Conservation (phyloP, 2,113 vertebrate species). For the Bubalus kerabau region DNA sequence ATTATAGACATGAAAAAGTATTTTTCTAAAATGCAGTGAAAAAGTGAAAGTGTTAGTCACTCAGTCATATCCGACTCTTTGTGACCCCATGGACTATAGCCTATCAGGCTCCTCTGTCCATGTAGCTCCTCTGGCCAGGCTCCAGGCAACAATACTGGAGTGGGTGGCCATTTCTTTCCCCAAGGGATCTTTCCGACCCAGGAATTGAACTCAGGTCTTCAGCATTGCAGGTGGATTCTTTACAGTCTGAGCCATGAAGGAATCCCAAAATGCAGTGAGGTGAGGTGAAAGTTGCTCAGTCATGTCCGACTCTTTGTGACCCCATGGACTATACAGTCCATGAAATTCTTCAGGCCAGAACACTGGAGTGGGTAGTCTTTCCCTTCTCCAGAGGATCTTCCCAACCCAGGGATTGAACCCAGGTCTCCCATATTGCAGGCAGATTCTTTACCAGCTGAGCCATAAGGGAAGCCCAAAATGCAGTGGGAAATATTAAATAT, state of each 20-base stretch:
- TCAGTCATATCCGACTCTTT: not conserved
- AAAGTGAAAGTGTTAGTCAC: not conserved
- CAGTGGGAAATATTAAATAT: not conserved
- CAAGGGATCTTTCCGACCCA: not conserved
- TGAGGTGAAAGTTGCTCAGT: not conserved
- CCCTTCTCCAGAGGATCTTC: not conserved
- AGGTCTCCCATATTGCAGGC: not conserved
- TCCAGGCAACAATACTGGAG: not conserved
- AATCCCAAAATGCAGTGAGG: not conserved
- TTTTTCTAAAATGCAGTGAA: not conserved
- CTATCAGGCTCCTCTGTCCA: not conserved
- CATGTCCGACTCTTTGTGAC: not conserved
- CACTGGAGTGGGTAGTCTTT: not conserved
- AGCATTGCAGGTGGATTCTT: not conserved
- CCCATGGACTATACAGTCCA: not conserved
- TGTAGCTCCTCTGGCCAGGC: not conserved
- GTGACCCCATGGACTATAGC: not conserved
- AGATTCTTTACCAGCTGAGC: not conserved
- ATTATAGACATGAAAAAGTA: not conserved
- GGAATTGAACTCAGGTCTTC: not conserved
- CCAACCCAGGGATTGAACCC: not conserved
- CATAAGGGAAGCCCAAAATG: not conserved
- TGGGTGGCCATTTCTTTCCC: not conserved
- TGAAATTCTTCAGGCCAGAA: not conserved
- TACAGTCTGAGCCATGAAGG: rapidly evolving